Conservation (phyloP, 1,140 invertebrate species). For the Drosophila leontia region DNA sequence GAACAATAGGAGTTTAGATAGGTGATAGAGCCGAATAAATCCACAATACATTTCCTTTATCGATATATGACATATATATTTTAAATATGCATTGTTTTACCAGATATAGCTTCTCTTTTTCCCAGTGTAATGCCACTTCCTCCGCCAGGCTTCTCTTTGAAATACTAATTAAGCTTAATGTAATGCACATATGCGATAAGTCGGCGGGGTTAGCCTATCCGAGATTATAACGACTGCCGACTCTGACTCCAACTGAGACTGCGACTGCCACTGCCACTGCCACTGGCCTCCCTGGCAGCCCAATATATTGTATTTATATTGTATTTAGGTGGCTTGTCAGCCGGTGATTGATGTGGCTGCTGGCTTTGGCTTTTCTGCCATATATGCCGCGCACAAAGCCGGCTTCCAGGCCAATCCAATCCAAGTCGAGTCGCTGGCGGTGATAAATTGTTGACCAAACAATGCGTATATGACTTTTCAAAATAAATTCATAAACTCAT, state of each 20-base stretch:
- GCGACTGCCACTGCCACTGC: conserved; percentile 30
- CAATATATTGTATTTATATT: conserved; percentile 64
- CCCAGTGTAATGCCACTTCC: conserved; percentile 27
- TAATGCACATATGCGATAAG: conserved; percentile 75
- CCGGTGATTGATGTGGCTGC: conserved; percentile 72
- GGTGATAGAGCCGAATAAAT: neutral
- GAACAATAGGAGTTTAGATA: neutral
- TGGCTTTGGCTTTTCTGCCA: conserved; percentile 56
- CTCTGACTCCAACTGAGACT: conserved; percentile 16
- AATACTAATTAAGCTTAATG: conserved; percentile 82
- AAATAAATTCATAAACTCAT: conserved; percentile 50
- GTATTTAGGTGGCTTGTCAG: conserved; percentile 79
- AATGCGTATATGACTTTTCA: conserved; percentile 55
- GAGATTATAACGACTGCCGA: conserved; percentile 53
- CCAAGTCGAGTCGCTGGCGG: conserved; percentile 23
- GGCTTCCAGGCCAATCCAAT: conserved; percentile 18
- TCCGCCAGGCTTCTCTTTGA: conserved; percentile 42
- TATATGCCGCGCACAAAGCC: conserved; percentile 66
- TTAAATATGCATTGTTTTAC: too few relatives aligned
- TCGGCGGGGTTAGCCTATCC: conserved; percentile 50
- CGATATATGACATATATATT: neutral
- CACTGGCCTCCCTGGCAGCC: conserved; percentile 26
- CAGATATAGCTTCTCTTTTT: neutral
- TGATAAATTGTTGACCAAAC: conserved; percentile 51
- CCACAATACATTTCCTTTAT: neutral